These are phyloP conservation scores for Natator depressus DNA, from an alignment of 2,113 vertebrate species.

Conservation along the genomic window DNA sequence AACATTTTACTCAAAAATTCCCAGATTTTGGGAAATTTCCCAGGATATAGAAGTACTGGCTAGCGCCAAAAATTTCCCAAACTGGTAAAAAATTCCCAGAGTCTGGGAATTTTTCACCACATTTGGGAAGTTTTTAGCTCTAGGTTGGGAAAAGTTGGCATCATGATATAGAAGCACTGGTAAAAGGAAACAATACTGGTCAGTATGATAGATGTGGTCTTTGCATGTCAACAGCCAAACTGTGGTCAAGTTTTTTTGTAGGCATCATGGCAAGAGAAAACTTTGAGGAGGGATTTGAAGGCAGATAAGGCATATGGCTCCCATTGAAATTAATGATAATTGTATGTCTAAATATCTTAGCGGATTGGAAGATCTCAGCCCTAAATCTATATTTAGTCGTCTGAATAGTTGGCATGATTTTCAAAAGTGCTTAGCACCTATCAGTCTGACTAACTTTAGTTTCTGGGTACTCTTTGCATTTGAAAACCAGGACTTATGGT, in stretches of 20 bases:
- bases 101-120: too few relatives aligned
- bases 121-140: too few relatives aligned
- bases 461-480: neutral
- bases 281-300: neutral
- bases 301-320: neutral
- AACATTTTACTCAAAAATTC: too few relatives aligned
- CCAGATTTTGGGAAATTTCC: too few relatives aligned
- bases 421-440: neutral
- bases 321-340: neutral
- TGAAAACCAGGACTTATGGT: neutral
- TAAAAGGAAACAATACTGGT: neutral
- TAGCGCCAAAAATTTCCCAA: too few relatives aligned
- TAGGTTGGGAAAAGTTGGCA: too few relatives aligned
- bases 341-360: neutral
- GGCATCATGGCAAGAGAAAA: neutral
- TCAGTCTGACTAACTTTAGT: neutral
- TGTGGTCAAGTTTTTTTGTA: neutral
- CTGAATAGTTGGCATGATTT: neutral
- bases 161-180: too few relatives aligned
- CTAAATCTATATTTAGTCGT: neutral
- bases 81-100: too few relatives aligned
- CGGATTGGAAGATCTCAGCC: neutral
- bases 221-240: neutral
- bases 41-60: too few relatives aligned
- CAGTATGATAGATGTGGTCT: neutral